Base-by-base conservation (phyloP, 2,797 vertebrate genomes). In the Gobio occitaniae region DNA sequence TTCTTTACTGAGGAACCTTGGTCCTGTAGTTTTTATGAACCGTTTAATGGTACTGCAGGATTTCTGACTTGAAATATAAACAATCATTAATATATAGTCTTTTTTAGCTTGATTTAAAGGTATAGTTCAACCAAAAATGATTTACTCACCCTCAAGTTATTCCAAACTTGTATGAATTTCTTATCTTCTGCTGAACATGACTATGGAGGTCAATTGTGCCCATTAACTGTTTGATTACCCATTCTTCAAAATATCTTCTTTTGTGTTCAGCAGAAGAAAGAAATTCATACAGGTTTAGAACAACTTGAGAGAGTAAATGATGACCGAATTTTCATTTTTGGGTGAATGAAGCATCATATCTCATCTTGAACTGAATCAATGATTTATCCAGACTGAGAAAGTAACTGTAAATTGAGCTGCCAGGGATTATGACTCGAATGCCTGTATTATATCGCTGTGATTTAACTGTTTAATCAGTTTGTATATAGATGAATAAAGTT, bases 21-120 rank as follows among this genome's bases (percentile, higher is more conserved):
- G 32, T 38, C 13, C 47, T 84, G 6, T 61, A 70, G 25, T 47
- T 68, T 41, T 52, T 75, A 75, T 86, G 48, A 47, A 47, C 38
- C 16, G 10, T 32, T 77, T 78, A 74, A 19, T 48, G 54, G 38
- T 63, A 17, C 21, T 47, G 50, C 21, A 25, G 5, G 44, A 80
- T 54, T 41, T 16, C 21, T n/a, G 63, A 68, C 15, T 63, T 78
- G 41, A 66, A 66, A 65, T 32, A 21, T 80, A 4, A 61, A n/a
- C 63, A 38, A 15, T 78, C 21, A 66, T 38, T 13, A 76, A 76
- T 19, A 38, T 56, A 56, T 76, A 56, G 19, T 41, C 17, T 69
- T 41, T 38, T 7, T 19, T 75, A 36, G 16, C 10, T 21, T 52
- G 5, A 75, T 75, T 61, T 61, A 25, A 25, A 29, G 59, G 59